These are phyloP conservation scores for Stegastes partitus DNA, from an alignment of 2,113 vertebrate genomes.

Conservation along the genomic window DNA sequence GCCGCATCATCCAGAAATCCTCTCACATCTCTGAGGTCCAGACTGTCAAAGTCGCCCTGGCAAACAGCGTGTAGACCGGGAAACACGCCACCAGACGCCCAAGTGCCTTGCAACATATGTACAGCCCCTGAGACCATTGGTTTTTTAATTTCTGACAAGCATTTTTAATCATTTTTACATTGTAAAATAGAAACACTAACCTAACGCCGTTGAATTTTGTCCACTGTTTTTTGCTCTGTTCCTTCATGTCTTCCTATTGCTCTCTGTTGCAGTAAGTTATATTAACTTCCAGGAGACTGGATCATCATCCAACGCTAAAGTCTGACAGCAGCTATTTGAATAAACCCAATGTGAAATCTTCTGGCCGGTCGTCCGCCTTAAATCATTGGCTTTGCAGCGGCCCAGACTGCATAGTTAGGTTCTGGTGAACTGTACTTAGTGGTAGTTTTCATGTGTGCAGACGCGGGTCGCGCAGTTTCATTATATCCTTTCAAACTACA, in stretches of 20 bases:
- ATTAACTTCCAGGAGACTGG: constrained; percentile 82
- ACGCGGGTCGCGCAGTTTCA: constrained; percentile 4
- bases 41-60: constrained; percentile 93
- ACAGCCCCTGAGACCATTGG: constrained; percentile 32
- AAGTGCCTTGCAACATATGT: constrained; percentile 53
- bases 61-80: constrained; percentile 73
- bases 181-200: constrained; percentile 60
- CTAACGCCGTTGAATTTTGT: constrained; percentile 30
- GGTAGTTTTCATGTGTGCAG: constrained; percentile 46
- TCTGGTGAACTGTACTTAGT: constrained; percentile 50
- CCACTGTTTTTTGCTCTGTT: constrained; percentile 47
- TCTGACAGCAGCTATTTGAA: constrained; percentile 74
- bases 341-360: constrained; percentile 77
- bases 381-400: constrained; percentile 27
- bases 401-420: constrained; percentile 32
- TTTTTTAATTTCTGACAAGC: constrained; percentile 54
- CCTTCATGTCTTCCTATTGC: constrained; percentile 40
- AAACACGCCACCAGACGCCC: constrained; percentile 40
- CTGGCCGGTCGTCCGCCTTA: constrained; percentile 30
- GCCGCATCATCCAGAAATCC: constrained; percentile 98
- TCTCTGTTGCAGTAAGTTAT: constrained; percentile 73
- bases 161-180: constrained; percentile 43
- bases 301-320: constrained; percentile 80
- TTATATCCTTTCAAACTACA: constrained; percentile 18
- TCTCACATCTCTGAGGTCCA: constrained; percentile 99